phyloP scores from a whole-genome alignment of 2,113 vertebrate genomes.

The Lanius ludovicianus region DNA sequence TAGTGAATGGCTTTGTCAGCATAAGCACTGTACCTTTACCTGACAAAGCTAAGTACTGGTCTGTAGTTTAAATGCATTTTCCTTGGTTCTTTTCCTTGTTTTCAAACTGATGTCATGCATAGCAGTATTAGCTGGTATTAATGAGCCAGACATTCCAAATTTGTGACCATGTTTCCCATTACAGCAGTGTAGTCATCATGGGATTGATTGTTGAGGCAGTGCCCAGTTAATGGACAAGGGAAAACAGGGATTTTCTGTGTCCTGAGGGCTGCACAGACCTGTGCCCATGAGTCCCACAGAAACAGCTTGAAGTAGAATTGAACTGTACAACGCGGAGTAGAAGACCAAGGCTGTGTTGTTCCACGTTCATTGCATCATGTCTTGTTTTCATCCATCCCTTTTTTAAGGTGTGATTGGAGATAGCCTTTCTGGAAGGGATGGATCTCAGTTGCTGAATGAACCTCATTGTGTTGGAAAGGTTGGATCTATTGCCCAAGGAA shows the following conservation, averaged over 20 bases:
- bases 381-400: neutral
- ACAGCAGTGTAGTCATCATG: neutral
- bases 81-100: neutral
- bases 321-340: neutral
- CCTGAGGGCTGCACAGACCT: neutral
- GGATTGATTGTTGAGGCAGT: neutral
- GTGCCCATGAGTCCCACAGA: accelerated
- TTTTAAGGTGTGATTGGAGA: neutral
- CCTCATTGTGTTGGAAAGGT: neutral
- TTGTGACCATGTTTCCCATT: neutral
- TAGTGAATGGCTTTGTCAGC: neutral
- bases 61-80: neutral
- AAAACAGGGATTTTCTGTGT: neutral
- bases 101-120: neutral
- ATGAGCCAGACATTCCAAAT: conserved; percentile 38
- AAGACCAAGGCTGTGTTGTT: neutral
- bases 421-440: neutral
- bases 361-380: neutral
- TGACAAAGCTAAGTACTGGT: neutral
- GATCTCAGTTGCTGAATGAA: neutral
- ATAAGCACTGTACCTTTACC: neutral
- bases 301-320: neutral
- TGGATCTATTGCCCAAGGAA: neutral
- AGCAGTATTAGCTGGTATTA: conserved; percentile 2
- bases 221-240: neutral